Evolutionary conservation across 1,140 invertebrate species (phyloP).

Genomic region (Apis dorsata): DNA sequence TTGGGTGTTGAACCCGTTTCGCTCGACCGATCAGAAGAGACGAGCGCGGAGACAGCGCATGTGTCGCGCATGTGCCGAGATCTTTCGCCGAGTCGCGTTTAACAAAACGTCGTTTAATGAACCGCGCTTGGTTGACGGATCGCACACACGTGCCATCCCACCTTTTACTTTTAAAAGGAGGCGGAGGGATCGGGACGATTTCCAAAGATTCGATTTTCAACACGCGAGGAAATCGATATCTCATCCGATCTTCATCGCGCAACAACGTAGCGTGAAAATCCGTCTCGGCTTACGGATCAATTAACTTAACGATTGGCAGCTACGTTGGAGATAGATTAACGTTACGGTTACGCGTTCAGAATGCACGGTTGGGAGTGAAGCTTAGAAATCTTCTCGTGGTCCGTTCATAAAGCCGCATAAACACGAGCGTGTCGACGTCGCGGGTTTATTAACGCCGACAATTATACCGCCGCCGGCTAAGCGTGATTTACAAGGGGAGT

Average conservation of each 20-base stretch:
- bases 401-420: slow-evolving; percentile 55
- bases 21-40: slow-evolving; percentile 43
- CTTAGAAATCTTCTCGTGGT: not conserved
- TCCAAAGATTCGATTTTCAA: not conserved
- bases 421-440: slow-evolving; percentile 64
- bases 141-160: too few species aligned
- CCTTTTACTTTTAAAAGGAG: not conserved
- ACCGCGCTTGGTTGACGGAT: not conserved
- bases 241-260: slow-evolving; percentile 13
- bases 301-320: slow-evolving; percentile 67
- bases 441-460: slow-evolving; percentile 72
- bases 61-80: not conserved
- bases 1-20: slow-evolving; percentile 44
- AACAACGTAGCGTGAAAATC: slow-evolving; percentile 53
- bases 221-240: not conserved
- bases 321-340: slow-evolving; percentile 49
- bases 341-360: slow-evolving; percentile 44
- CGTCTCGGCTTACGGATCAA: slow-evolving; percentile 66
- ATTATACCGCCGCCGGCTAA: slow-evolving; percentile 67
- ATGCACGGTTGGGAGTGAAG: slow-evolving; percentile 51
- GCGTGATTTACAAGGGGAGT: slow-evolving; percentile 71
- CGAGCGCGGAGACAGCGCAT: slow-evolving; percentile 41
- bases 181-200: not conserved
- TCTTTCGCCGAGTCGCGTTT: slow-evolving; percentile 8
- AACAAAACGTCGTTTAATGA: slow-evolving; percentile 36